Evolutionary conservation across 2,888 invertebrate genomes (phyloP), one percentile per base, ranked within the genome.

Genomic region (Agrochola circellaris): DNA sequence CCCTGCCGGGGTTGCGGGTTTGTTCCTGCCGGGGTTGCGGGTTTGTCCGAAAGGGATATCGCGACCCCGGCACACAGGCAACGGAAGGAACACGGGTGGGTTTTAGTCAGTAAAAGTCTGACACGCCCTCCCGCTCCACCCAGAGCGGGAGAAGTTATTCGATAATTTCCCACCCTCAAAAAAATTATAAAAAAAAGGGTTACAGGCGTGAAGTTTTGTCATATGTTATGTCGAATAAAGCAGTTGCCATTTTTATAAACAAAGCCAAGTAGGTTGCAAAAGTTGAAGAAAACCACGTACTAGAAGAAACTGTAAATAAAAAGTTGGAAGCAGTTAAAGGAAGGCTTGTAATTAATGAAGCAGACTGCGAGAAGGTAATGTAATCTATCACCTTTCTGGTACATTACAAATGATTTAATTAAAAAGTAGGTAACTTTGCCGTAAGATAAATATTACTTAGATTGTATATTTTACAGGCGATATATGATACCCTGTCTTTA

Each of bases 371-470:
- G 54, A 81, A 69, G n/a, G 60, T 60, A 69, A 69, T 69, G 54
- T 61, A 69, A 80, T 80, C 76, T 48, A 81, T 80, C 76, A 81
- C 64, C 68, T 75, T 60, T 45, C 67, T 67, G n/a, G 45, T 15
- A 64, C 71, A 71, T 65, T 67, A 69, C 68, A 82, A 58, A 71
- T 67, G 56, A 77, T 82, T 77, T 77, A 66, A 82, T 82, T 82
- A 62, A 82, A 82, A 71, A 64, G 34, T 23, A 23, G 3, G 51
- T 54, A 30, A 45, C 64, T 75, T 68, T 56, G 8, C 15, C 13
- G 60, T 61, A 0, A 34, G 56, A 34, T 58, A 34, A 56, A 74
- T 56, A 56, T 73, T 45, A 62, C 11, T 70, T 64, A 56, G n/a
- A 56, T 30, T 20, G 30, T 70, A 45, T 30, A 45, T n/a, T 17